A percentile compares a stretch with the other conserved stretches of the same genome.
Evolutionary conservation across 1,140 invertebrate genomes (phyloP).

Genomic region (Drosophila guanche): DNA sequence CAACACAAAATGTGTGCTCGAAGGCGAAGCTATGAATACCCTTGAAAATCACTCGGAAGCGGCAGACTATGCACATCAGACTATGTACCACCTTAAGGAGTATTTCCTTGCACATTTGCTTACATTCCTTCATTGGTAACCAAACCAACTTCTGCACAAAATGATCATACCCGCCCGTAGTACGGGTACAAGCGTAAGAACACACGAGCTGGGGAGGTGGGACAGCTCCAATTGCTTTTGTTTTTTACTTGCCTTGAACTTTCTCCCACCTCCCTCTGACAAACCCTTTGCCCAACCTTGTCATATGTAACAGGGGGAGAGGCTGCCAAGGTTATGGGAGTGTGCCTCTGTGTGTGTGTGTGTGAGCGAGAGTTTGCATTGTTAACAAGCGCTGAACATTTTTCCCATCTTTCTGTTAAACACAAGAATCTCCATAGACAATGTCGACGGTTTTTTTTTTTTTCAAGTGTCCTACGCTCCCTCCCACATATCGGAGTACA

Average conservation of each 20-base stretch:
- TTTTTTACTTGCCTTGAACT: slow-evolving; percentile 65
- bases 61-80: too few relatives aligned
- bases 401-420: slow-evolving; percentile 69
- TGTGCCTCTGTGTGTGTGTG: slow-evolving; percentile 16
- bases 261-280: slow-evolving; percentile 9
- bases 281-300: not conserved
- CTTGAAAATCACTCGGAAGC: too few relatives aligned
- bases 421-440: slow-evolving; percentile 69
- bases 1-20: too few relatives aligned
- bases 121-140: too few relatives aligned
- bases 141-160: not conserved
- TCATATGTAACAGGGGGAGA: slow-evolving; percentile 19
- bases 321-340: slow-evolving; percentile 12
- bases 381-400: slow-evolving; percentile 71
- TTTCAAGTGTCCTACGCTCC: slow-evolving; percentile 38
- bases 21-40: too few relatives aligned
- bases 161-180: not conserved
- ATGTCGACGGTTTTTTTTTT: slow-evolving; percentile 16
- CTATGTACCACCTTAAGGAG: too few relatives aligned
- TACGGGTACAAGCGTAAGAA: too few relatives aligned
- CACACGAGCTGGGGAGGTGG: slow-evolving; percentile 4
- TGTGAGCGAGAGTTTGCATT: slow-evolving; percentile 58
- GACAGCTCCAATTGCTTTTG: slow-evolving; percentile 53
- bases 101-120: too few relatives aligned
- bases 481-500: not conserved